Conservation (phyloP, 2,113 vertebrate genomes). For the Damaliscus lunatus region DNA sequence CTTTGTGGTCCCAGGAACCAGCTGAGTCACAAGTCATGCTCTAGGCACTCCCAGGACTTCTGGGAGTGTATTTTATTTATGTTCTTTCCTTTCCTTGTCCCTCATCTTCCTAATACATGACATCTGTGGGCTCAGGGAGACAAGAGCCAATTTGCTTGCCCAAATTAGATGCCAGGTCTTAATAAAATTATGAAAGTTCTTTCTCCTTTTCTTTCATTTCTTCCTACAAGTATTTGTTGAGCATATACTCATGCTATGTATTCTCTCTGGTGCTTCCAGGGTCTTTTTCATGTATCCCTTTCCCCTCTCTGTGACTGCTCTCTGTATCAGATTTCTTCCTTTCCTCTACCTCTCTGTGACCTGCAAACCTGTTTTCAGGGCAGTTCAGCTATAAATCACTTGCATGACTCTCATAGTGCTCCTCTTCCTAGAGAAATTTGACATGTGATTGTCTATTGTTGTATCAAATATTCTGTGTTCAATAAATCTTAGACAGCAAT, state of each 20-base stretch:
- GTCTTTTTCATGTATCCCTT: not conserved
- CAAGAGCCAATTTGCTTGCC: not conserved
- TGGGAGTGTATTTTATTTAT: not conserved
- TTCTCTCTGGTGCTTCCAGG: not conserved
- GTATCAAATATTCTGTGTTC: not conserved
- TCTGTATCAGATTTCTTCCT: not conserved
- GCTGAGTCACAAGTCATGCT: not conserved
- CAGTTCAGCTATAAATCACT: not conserved
- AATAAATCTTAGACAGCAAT: not conserved
- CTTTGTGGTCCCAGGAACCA: not conserved
- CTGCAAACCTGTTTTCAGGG: not conserved
- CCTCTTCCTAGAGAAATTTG: not conserved
- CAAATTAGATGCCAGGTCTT: not conserved
- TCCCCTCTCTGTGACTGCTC: not conserved
- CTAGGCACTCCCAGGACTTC: not conserved
- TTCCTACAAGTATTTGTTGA: not conserved
- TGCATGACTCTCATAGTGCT: not conserved
- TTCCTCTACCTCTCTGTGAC: not conserved
- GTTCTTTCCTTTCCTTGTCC: not conserved
- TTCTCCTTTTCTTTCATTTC: not conserved
- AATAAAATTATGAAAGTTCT: not conserved
- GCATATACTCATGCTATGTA: not conserved
- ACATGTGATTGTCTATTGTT: not conserved
- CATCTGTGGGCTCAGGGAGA: not conserved
- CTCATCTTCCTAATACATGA: not conserved